Base-by-base conservation (phyloP, 2,888 invertebrate genomes). In the Polietes domitor region DNA sequence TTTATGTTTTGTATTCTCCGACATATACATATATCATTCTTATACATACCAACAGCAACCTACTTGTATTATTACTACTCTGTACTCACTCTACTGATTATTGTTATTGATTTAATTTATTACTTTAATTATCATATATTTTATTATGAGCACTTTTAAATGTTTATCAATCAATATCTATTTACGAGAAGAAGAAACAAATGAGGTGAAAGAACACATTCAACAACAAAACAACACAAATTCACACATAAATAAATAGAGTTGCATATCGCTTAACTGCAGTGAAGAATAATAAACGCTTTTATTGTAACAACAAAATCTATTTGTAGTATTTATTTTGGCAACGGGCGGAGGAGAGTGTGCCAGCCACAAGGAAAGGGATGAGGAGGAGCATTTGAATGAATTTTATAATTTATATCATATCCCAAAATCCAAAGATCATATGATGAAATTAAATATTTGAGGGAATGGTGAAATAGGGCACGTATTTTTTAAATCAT, bases 231-330 rank as follows among this genome's bases (percentile, higher is more conserved):
- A 61, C 4, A 61, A 17, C 17, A 65, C n/a, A n/a, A 41, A 37
- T 21, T 21, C 37, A 37, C 12, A 19, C 19, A 65, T 32, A 65
- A 37, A 37, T 65, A 65, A 72, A 70, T 47, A 50, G 28, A 81
- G 32, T 78, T 76, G 78, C 84, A 84, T 79, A 81, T 81, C 80
- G 81, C 78, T 78, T 76, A n/a, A 72, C 53, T 75, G 77, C 75
- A 72, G 32, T 53, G 21, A 55, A 72, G n/a, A 71, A 70, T 73
- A 84, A 84, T 81, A 81, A 81, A 84, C 41, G 81, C 81, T 84
- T 84, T 84, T 61, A 81, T 76, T 47, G 81, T 81, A 21, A 80
- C 37, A 37, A 37, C 12, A 75, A 65, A 55, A 61, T 28, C 19
- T 55, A 41, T 43, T 12, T 55, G 7, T 58, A 58, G 37, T 65